A percentile compares a stretch with the other conserved stretches of the same genome.
phyloP scores from a whole-genome alignment of 2,113 vertebrate genomes.

The Malurus cyaneus region DNA sequence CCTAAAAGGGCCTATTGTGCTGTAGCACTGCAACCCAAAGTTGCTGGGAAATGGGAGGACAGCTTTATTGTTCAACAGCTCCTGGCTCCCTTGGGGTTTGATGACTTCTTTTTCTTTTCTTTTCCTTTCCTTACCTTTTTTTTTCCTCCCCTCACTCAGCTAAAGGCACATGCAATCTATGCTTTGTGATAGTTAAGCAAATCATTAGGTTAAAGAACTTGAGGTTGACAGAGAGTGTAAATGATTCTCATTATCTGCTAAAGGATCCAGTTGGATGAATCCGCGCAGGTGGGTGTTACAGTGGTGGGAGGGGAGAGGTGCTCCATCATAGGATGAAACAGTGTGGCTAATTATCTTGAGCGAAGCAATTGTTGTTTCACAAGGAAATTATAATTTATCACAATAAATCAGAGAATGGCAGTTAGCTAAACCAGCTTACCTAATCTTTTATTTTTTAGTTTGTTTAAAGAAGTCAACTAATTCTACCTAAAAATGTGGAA shows the following conservation, averaged over 20 bases:
- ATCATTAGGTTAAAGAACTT: slow-evolving; percentile 46
- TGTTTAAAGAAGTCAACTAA: slow-evolving; percentile 32
- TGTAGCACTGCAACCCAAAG: not conserved
- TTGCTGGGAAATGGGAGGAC: not conserved
- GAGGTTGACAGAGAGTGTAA: slow-evolving; percentile 59
- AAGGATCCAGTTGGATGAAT: slow-evolving; percentile 50
- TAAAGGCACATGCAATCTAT: not conserved
- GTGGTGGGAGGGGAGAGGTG: slow-evolving; percentile 20
- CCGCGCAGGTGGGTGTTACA: slow-evolving; percentile 47
- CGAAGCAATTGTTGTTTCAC: slow-evolving; percentile 62
- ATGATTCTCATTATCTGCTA: slow-evolving; percentile 54
- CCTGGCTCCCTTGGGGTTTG: not conserved
- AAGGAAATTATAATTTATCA: slow-evolving; percentile 63
- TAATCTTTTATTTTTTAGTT: not conserved
- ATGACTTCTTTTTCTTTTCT: not conserved
- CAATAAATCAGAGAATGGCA: slow-evolving; percentile 25
- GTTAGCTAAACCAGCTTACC: slow-evolving; percentile 15
- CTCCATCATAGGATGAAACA: slow-evolving; percentile 47
- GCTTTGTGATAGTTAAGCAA: slow-evolving; percentile 11
- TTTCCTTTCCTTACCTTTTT: not conserved
- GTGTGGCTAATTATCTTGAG: slow-evolving; percentile 52
- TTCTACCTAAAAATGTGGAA: slow-evolving; percentile 27
- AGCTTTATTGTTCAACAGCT: slow-evolving; percentile 30
- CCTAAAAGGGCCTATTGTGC: not conserved
- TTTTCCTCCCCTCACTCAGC: not conserved